Percentiles rank a stretch among this genome's conserved stretches.
Evolutionary conservation across 2,113 vertebrate species (phyloP).

Genomic region (Vulpes lagopus): DNA sequence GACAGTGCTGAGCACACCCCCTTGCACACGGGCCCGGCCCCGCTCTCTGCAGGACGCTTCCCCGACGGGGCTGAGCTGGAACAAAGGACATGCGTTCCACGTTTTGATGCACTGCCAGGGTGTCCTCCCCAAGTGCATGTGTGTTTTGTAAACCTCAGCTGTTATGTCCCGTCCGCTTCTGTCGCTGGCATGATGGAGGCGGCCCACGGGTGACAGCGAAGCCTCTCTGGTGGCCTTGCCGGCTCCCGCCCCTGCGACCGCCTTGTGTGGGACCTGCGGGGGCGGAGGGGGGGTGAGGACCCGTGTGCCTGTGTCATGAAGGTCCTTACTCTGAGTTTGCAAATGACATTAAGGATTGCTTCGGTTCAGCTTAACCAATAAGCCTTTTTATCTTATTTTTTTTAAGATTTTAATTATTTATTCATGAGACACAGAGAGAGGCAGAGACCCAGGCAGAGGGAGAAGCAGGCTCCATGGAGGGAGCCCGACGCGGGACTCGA

Average conservation of each 20-base stretch:
- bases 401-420: too few relatives aligned
- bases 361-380: neutral
- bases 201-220: neutral
- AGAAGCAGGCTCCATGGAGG: too few relatives aligned
- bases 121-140: neutral
- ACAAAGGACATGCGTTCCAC: neutral
- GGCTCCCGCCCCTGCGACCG: rapidly evolving
- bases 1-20: neutral
- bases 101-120: too few relatives aligned
- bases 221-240: neutral
- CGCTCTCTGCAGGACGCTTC: neutral
- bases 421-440: too few relatives aligned
- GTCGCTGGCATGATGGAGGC: neutral
- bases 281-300: too few relatives aligned
- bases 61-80: neutral
- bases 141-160: neutral
- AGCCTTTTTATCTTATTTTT: too few relatives aligned
- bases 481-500: too few relatives aligned
- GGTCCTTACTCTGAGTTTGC: neutral
- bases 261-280: neutral
- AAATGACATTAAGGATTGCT: neutral
- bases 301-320: too few relatives aligned
- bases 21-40: neutral
- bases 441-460: too few relatives aligned
- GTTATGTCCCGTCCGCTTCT: rapidly evolving